Base-by-base conservation (phyloP, 2,113 vertebrate species). In the Myotis lucifugus region DNA sequence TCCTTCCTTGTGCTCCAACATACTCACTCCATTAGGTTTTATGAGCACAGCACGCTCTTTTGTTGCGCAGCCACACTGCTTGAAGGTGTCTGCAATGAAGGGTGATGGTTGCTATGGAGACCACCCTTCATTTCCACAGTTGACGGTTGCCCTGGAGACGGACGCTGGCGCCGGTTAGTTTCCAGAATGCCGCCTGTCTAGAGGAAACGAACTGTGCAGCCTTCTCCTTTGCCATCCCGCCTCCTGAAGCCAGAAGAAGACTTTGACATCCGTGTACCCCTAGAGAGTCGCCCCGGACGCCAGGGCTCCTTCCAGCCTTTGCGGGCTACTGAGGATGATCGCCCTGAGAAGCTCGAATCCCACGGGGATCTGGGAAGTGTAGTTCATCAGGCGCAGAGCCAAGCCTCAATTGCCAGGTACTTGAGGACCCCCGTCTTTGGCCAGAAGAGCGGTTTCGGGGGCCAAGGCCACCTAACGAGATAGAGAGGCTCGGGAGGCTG, bases 401-500 rank as follows among this genome's bases (percentile, higher is more conserved):
- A 52, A 37, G 29, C 32, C 42, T 29, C 19, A 21, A 3, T 18
- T 82, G 27, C 27, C 76, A 52, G 66, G 85, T 27, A 52, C 42
- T 50, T 15, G n/a, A 64, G 4, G 46, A 69, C 69, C 27, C 48
- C 48, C 15, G 32, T 74, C 48, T 54, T 88, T 93, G 67, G 19
- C 52, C n/a, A 9, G 54, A 73, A 64, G 8, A 37, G 21, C 6
- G 8, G 8, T 48, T 14, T 73, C 19, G 6, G 18, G n/a, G 64
- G 5, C 66, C 81, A 54, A 73, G 42, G 52, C 54, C 15, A 73
- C 52, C 6, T 13, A 52, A 1, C 11, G 23, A 18, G n/a, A 8
- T 2, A 5, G 12, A 40, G 4, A 17, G 4, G 32, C 0, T 0
- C 1, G 8, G 17, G 37, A 37, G 48, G 2, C 21, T 29, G 21